These are phyloP conservation scores for Xestia sexstrigata DNA, from an alignment of 2,888 invertebrate species.

Conservation along the genomic window DNA sequence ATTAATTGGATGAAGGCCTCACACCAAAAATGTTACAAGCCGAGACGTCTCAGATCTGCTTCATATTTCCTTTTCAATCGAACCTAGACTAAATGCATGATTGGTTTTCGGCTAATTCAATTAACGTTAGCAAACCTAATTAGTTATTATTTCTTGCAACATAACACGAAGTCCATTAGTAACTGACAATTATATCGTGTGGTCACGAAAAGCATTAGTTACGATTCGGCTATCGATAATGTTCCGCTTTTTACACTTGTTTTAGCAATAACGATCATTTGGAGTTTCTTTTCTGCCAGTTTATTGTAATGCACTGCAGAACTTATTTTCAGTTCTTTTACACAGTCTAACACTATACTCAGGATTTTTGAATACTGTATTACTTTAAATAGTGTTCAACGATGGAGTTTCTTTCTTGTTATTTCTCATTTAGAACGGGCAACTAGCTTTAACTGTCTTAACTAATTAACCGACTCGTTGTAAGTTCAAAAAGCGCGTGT, in stretches of 20 bases:
- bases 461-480: not conserved
- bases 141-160: slow-evolving; percentile 54
- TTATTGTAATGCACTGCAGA: not conserved
- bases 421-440: too few relatives aligned
- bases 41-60: slow-evolving; percentile 23
- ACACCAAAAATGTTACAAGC: slow-evolving; percentile 11
- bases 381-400: too few relatives aligned
- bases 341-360: too few relatives aligned
- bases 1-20: slow-evolving; percentile 22
- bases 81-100: slow-evolving; percentile 23
- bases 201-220: slow-evolving; percentile 29
- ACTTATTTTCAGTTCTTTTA: not conserved
- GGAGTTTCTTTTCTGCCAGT: slow-evolving; percentile 24
- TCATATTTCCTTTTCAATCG: slow-evolving; percentile 52
- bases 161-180: slow-evolving; percentile 47
- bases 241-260: slow-evolving; percentile 38
- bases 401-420: too few relatives aligned
- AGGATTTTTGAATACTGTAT: too few relatives aligned
- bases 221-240: slow-evolving; percentile 14
- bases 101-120: slow-evolving; percentile 49
- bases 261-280: slow-evolving; percentile 6
- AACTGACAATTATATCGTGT: slow-evolving; percentile 53
- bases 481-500: not conserved
- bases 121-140: slow-evolving; percentile 43
- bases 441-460: not conserved